Percentiles rank a stretch among this genome's conserved stretches.
phyloP scores from a whole-genome alignment of 2,113 vertebrate species.

The Pholis gunnellus region DNA sequence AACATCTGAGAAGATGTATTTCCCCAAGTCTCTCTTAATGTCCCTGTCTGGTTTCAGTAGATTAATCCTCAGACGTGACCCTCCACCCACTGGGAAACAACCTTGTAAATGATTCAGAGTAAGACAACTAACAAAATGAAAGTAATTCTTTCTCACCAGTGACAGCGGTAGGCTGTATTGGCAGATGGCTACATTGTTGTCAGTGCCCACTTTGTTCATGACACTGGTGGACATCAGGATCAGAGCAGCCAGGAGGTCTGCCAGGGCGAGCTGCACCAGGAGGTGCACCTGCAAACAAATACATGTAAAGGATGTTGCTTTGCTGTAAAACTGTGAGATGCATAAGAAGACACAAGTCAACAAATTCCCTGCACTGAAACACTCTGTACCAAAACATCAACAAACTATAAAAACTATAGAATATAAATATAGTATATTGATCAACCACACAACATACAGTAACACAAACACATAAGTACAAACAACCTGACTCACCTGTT shows the following conservation, averaged over 20 bases:
- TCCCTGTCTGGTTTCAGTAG: neutral
- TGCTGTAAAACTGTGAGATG: neutral
- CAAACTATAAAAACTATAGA: neutral
- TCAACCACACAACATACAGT: neutral
- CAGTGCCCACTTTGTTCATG: slow-evolving; percentile 62
- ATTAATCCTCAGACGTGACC: neutral
- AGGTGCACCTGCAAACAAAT: slow-evolving; percentile 70
- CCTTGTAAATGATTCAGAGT: neutral
- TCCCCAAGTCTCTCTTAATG: neutral
- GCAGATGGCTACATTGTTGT: slow-evolving; percentile 59
- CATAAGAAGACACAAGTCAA: neutral
- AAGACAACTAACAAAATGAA: neutral
- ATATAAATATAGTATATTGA: neutral
- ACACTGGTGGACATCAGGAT: slow-evolving; percentile 69
- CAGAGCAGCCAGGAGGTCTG: slow-evolving; percentile 83
- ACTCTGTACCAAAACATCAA: neutral
- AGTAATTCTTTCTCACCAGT: slow-evolving; percentile 75
- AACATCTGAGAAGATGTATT: neutral
- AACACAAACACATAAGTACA: neutral
- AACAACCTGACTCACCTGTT: slow-evolving; percentile 74
- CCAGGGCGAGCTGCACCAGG: slow-evolving; percentile 85
- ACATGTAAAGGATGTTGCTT: neutral
- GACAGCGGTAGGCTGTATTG: slow-evolving; percentile 78
- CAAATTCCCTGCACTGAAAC: neutral
- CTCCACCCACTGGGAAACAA: neutral